Evolutionary conservation across 2,888 invertebrate genomes (phyloP).

Genomic region (Allacma fusca): DNA sequence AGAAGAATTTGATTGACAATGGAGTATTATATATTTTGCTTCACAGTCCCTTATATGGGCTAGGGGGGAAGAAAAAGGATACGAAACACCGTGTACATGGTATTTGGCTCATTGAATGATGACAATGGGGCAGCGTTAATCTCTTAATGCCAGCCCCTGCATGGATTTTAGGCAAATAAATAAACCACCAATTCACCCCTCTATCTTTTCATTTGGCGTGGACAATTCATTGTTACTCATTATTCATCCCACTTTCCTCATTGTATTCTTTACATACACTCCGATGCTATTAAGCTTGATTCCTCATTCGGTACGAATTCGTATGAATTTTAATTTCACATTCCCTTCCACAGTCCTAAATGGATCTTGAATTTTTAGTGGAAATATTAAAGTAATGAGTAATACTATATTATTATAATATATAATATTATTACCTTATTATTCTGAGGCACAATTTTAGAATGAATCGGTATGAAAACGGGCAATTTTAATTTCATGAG

Average conservation of each 20-base stretch:
- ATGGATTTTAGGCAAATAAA: slow-evolving; percentile 47
- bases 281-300: slow-evolving; percentile 22
- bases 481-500: no score
- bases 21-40: no score
- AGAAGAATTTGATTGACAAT: no score
- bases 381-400: no score
- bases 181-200: slow-evolving; percentile 45
- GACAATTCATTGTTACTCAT: slow-evolving; percentile 45
- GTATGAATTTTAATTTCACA: neutral
- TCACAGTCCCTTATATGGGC: no score
- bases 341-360: slow-evolving; percentile 17
- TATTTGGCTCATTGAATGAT: slow-evolving; percentile 29
- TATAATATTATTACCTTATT: no score
- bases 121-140: slow-evolving; percentile 42
- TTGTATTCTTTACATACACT: slow-evolving; percentile 23
- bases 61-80: neutral
- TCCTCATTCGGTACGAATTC: slow-evolving; percentile 9
- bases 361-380: no score
- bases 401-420: no score
- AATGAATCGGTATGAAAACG: no score
- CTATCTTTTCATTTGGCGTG: slow-evolving; percentile 49
- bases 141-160: slow-evolving; percentile 47
- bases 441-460: no score
- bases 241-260: slow-evolving; percentile 8
- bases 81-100: neutral